Conservation (phyloP, 1,140 invertebrate species). For the Drosophila punjabiensis region DNA sequence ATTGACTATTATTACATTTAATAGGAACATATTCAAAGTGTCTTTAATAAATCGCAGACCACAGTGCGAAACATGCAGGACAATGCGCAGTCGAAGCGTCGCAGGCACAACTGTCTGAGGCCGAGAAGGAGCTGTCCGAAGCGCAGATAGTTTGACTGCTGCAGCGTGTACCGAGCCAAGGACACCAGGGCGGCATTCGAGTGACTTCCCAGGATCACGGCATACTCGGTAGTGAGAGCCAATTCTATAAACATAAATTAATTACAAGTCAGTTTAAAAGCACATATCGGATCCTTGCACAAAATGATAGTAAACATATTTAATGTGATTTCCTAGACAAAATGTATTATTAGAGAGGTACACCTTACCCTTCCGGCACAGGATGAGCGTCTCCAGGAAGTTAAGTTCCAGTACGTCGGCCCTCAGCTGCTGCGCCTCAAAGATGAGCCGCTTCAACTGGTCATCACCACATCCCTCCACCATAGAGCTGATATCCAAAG, state of each 20-base stretch:
- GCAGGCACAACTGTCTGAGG: slow-evolving; percentile 70
- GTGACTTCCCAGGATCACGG: slow-evolving; percentile 62
- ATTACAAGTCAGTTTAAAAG: neutral
- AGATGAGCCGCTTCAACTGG: slow-evolving; percentile 68
- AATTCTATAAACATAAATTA: slow-evolving; percentile 51
- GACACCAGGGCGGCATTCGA: slow-evolving; percentile 72
- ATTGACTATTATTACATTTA: neutral
- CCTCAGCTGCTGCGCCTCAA: slow-evolving; percentile 85
- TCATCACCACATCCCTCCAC: slow-evolving; percentile 73
- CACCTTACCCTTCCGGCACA: slow-evolving; percentile 88
- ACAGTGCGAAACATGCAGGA: slow-evolving; percentile 74
- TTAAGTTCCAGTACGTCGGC: slow-evolving; percentile 87
- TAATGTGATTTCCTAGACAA: neutral
- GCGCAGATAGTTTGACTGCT: slow-evolving; percentile 74
- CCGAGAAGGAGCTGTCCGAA: slow-evolving; percentile 79
- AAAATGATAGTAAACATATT: neutral
- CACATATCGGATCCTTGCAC: no score
- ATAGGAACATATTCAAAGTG: slow-evolving; percentile 26
- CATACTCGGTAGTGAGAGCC: slow-evolving; percentile 62
- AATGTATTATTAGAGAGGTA: no score
- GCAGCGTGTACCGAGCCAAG: slow-evolving; percentile 75
- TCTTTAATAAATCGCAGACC: slow-evolving; percentile 75
- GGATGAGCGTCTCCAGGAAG: slow-evolving; percentile 88
- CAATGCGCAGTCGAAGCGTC: slow-evolving; percentile 69
- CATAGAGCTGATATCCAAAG: slow-evolving; percentile 86